A percentile compares a stretch with the other conserved stretches of the same genome.
Conservation (phyloP, 37 sponge, comb jelly and placozoan species). For the Geodia barretti region DNA sequence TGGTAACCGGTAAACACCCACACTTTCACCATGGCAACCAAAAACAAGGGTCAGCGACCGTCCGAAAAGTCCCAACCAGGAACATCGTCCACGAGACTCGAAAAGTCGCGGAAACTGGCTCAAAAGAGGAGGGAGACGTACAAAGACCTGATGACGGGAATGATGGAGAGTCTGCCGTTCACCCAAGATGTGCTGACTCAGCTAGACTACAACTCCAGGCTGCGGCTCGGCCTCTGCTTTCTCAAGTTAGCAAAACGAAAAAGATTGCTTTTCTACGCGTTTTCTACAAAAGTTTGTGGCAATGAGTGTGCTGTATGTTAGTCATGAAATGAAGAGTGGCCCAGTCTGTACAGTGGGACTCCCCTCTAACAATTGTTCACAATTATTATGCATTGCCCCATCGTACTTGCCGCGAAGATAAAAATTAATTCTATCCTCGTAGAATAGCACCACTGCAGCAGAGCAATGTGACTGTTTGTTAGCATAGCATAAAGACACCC, state of each 20-base stretch:
- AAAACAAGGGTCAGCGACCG: background rate
- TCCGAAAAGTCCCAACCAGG: background rate
- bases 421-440: no score
- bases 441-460: no score
- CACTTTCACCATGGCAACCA: background rate
- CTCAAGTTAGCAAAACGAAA: conserved; percentile 13
- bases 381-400: no score
- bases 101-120: conserved; percentile 49
- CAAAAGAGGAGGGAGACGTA: conserved; percentile 52
- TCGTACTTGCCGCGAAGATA: no score
- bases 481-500: no score
- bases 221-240: conserved; percentile 50
- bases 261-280: no score
- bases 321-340: no score
- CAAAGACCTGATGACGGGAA: conserved; percentile 37
- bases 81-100: background rate
- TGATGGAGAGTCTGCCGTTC: conserved; percentile 42
- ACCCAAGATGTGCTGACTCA: conserved; percentile 49
- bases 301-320: no score
- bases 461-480: no score
- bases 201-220: conserved; percentile 52
- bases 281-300: no score
- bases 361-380: no score
- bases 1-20: conserved; percentile 3
- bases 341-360: no score